Evolutionary conservation across 2,797 vertebrate species (phyloP), one percentile per base, ranked within the genome.

Genomic region (Echeneis naucrates): DNA sequence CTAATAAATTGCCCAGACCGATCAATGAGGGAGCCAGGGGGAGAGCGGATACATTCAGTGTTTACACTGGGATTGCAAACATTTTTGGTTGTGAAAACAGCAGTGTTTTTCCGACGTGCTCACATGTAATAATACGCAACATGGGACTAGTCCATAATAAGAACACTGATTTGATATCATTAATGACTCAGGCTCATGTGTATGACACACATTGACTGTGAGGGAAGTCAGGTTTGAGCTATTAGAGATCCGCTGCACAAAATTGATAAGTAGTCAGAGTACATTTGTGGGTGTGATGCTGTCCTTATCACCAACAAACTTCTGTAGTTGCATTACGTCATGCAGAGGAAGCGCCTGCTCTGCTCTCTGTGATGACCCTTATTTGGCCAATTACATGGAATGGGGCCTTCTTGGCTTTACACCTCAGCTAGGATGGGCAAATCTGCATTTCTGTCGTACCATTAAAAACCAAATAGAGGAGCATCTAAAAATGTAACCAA

Each of bases 1-100:
- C 90, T 94, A 94, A 95, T 95, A 95, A 93, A 94, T 94, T 92
- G 91, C 79, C 56, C 69, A 53, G 74, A 55, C 59, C 76, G 60
- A 93, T 91, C 93, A 90, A 93, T 93, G 85, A 85, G 69, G 63
- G 84, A 86, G 79, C 69, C 57, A 1, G 44, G 58, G 61, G 54
- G 63, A 8, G 73, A 55, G 54, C 51, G 66, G 83, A 88, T 72
- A 75, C 55, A 61, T 65, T 82, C 58, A 5, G 38, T 92, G 84
- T 93, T 94, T 91, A 88, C 77, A 59, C 80, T 81, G 70, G 70
- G 65, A 85, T 37, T 54, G 78, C 68, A 77, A 72, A 68, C 64
- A 80, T 88, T 91, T 88, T 88, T 35, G 55, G 54, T 27, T 68
- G 8, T 42, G 59, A 81, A 81, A 85, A 68, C 69, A 83, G 64